Evolutionary conservation across 2,888 invertebrate species (phyloP).

Genomic region (Leptopterna dolabrata): DNA sequence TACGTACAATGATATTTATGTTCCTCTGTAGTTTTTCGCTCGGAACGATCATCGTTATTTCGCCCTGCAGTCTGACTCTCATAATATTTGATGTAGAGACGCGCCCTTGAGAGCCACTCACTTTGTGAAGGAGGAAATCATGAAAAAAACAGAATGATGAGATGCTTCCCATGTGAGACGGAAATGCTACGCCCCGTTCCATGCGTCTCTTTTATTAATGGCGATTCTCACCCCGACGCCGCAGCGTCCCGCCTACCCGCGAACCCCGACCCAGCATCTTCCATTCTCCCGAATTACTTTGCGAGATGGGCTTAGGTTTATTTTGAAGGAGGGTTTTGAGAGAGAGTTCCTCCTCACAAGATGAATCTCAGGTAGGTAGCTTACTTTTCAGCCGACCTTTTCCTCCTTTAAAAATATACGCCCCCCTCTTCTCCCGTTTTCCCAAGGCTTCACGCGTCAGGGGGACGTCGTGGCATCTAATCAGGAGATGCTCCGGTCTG

Average conservation of each 20-base stretch:
- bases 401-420: neutral
- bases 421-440: neutral
- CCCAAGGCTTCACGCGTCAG: neutral
- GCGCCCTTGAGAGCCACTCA: neutral
- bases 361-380: slow-evolving; percentile 41
- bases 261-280: neutral
- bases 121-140: neutral
- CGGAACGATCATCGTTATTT: too few relatives aligned
- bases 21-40: too few relatives aligned
- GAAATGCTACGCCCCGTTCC: neutral
- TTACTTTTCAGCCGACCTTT: slow-evolving; percentile 12
- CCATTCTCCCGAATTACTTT: slow-evolving; percentile 7
- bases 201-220: slow-evolving; percentile 7
- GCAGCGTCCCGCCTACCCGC: neutral
- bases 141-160: neutral
- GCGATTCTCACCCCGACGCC: neutral
- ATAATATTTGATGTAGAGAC: neutral
- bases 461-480: neutral
- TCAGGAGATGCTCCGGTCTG: neutral
- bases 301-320: slow-evolving; percentile 11
- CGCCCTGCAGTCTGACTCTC: neutral
- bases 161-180: slow-evolving; percentile 6
- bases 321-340: neutral
- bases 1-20: too few relatives aligned
- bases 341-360: slow-evolving; percentile 17